Percentiles rank a stretch among this genome's conserved stretches.
phyloP scores from a whole-genome alignment of 92 coral and sea anemone genomes.

The Bergia puertoricense region DNA sequence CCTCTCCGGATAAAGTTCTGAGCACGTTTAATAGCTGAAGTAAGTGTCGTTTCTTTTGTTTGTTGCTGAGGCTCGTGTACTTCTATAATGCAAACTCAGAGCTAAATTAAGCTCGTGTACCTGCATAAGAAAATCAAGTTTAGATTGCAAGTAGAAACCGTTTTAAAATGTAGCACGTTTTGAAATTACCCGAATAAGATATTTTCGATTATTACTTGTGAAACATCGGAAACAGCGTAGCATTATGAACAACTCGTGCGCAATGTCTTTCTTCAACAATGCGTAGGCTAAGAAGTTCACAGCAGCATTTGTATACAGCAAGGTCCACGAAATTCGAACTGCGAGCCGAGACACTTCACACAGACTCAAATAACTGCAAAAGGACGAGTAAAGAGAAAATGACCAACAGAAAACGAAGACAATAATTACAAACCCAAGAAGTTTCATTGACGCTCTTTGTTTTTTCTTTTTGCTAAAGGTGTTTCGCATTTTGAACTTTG shows the following conservation, averaged over 20 bases:
- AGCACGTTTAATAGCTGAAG: too few species aligned
- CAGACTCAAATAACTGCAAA: background rate
- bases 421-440: background rate
- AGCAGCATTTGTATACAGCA: background rate
- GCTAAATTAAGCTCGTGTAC: too few species aligned
- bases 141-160: too few species aligned
- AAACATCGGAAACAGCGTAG: background rate
- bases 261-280: conserved; percentile 1
- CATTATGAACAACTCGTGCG: background rate
- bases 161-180: too few species aligned
- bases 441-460: background rate
- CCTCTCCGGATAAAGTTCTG: too few species aligned
- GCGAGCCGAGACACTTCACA: background rate
- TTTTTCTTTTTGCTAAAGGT: background rate
- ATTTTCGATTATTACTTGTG: too few species aligned
- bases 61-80: too few species aligned
- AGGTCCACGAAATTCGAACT: conserved; percentile 7
- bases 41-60: too few species aligned
- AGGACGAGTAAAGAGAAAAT: background rate
- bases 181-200: too few species aligned
- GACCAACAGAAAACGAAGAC: conserved; percentile 2
- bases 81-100: too few species aligned
- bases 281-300: background rate
- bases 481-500: background rate
- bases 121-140: too few species aligned